Percentiles rank a stretch among this genome's conserved stretches.
These are phyloP conservation scores for Zoanthus sansibaricus DNA, from an alignment of 92 coral and sea anemone species.

Conservation along the genomic window DNA sequence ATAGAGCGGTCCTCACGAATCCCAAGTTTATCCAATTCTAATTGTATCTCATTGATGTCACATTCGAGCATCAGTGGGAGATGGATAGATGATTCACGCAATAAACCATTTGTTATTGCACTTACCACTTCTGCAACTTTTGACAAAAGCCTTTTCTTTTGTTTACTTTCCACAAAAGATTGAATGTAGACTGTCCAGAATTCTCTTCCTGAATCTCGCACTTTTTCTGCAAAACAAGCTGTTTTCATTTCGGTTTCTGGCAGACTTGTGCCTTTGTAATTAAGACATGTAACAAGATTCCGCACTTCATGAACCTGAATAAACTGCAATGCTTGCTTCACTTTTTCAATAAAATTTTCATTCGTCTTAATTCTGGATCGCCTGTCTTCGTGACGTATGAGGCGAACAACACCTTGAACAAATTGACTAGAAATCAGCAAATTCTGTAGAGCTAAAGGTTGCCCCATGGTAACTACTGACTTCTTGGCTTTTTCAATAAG, in stretches of 20 bases:
- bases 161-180: slow-evolving; percentile 8
- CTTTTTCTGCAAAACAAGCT: slow-evolving; percentile 65
- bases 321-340: slow-evolving; percentile 39
- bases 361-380: slow-evolving; percentile 9
- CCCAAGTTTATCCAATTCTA: slow-evolving; percentile 52
- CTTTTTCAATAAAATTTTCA: slow-evolving; percentile 14
- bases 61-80: slow-evolving; percentile 59
- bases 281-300: slow-evolving; percentile 47
- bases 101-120: slow-evolving; percentile 45
- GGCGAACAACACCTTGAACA: slow-evolving; percentile 63
- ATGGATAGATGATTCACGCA: slow-evolving; percentile 49
- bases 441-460: slow-evolving; percentile 39
- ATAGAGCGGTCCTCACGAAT: slow-evolving; percentile 66
- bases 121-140: slow-evolving; percentile 52
- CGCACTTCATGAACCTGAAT: slow-evolving; percentile 52
- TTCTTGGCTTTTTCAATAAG: slow-evolving; percentile 13
- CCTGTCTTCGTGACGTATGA: slow-evolving; percentile 66
- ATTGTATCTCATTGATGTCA: slow-evolving; percentile 30
- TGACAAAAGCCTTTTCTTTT: not conserved
- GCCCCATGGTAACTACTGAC: not conserved
- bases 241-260: slow-evolving; percentile 59
- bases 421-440: slow-evolving; percentile 56
- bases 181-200: slow-evolving; percentile 70
- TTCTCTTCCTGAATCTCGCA: slow-evolving; percentile 28
- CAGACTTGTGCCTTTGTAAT: slow-evolving; percentile 36